phyloP scores from a whole-genome alignment of 2,888 invertebrate genomes.

The Melanostoma scalare region DNA sequence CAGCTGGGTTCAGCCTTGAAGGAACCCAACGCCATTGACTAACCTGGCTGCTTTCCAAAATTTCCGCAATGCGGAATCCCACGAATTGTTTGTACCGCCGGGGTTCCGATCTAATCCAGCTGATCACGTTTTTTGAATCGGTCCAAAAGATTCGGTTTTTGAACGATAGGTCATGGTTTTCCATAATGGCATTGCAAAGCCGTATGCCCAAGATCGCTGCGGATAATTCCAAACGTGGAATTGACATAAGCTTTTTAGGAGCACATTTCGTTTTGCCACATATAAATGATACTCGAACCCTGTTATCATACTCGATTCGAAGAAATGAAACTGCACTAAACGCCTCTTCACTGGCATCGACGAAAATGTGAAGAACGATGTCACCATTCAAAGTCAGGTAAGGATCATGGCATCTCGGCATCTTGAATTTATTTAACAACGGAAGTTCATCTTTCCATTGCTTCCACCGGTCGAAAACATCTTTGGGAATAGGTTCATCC shows the following conservation, averaged over 20 bases:
- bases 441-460: conserved; percentile 5
- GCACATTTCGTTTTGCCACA: conserved; percentile 7
- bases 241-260: conserved; percentile 7
- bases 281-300: conserved; percentile 24
- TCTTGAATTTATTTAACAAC: too few species aligned
- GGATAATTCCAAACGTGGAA: conserved; percentile 6
- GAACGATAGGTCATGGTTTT: conserved; percentile 37
- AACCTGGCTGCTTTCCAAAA: conserved; percentile 53
- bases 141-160: conserved; percentile 65
- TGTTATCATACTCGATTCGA: conserved; percentile 12
- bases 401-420: too few species aligned
- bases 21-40: conserved; percentile 53
- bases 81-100: conserved; percentile 41
- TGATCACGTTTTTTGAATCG: conserved; percentile 73
- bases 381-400: too few species aligned
- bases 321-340: conserved; percentile 31
- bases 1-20: conserved; percentile 60
- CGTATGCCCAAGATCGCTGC: conserved; percentile 14
- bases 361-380: too few species aligned
- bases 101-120: conserved; percentile 73
- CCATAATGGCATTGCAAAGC: neutral
- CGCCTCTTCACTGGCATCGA: conserved; percentile 23
- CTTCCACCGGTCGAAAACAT: conserved; percentile 18
- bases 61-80: conserved; percentile 45
- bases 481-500: conserved; percentile 27